Base-by-base conservation (phyloP, 2,797 vertebrate genomes). In the Otolemur crassicaudatus region DNA sequence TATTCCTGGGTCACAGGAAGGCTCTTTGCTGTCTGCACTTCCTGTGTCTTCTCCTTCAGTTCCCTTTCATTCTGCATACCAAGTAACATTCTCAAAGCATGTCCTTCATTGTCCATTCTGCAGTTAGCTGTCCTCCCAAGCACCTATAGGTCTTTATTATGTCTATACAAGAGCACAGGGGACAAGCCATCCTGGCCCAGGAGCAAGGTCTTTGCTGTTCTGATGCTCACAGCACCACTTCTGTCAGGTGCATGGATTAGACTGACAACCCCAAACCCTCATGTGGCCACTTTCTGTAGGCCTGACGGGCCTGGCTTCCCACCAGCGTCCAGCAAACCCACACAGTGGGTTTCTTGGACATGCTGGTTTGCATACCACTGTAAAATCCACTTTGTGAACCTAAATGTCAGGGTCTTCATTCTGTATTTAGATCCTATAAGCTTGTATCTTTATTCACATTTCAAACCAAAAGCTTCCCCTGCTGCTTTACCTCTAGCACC, bases 291-390 rank as follows among this genome's bases (percentile, higher is more conserved):
- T 58, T 73, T 70, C 19, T 20, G 0, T 13, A 9, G 25, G 65
- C 34, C 56, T 6, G 3, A 8, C 2, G 27, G 56, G 31, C 53
- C 19, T 43, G 14, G 37, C 61, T 37, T 31, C 87, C 37, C 40
- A 63, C 20, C 43, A 37, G 16, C 43, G 60, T 25, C 40, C n/a
- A 20, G 20, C 37, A 27, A 80, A 46, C 9, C 67, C 25, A 40
- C 13, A 23, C 5, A 37, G 16, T 23, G 16, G 5, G 2, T 19
- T 58, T 58, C 43, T 31, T 2, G 3, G 11, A 29, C 6, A 0
- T 31, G 58, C 7, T 23, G 65, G 40, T 34, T 9, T 63, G 23
- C 53, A 29, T 6, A 5, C 29, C 46, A 13, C 82, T 14, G 9
- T 7, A 53, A 72, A 14, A 20, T 22, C 49, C 19, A 29, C 22